Base-by-base conservation (phyloP, 2,113 vertebrate species). In the Actinemys pallida region DNA sequence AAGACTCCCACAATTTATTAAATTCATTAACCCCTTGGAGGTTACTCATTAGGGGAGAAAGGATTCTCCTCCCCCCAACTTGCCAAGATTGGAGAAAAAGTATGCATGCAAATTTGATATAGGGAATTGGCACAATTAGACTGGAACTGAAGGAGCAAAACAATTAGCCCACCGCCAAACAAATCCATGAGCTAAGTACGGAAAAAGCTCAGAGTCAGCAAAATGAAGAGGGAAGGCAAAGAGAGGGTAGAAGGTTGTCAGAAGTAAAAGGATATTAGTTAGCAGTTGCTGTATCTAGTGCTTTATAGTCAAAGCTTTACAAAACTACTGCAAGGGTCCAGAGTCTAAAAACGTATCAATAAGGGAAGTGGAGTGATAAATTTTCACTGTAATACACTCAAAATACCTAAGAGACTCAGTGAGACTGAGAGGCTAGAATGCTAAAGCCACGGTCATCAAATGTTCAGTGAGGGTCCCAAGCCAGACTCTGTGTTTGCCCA, bases 21-120 rank as follows among this genome's bases (percentile, higher is more conserved):
- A 96, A 95, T 81, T 94, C 83, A 76, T 76, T 76, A 76, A 87
- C 89, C 81, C 92, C 94, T 65, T 92, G 92, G 49, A 95, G 94
- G 62, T 92, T 96, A 95, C 96, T 90, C 94, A 97, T 92, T 90
- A 92, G 91, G 81, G 83, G 87, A 96, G 96, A 95, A 96, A 85
- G 80, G 96, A 81, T 91, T 95, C 45, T 52, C 42, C 79, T 94
- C 93, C 94, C 90, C 92, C 90, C 87, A 87, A 69, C 93, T 59
- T 90, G 59, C 80, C 86, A 49, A 69, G 83, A 91, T 65, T 50
- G 42, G 86, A 97, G 94, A 96, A 89, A 83, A 96, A 93, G 87
- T 53, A 95, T 84, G 86, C 69, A 29, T 69, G 86, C 62, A 90
- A 87, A 35, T 88, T 87, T 94, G 81, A 96, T n/a, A n/a, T 10